phyloP scores from a whole-genome alignment of 2,797 vertebrate genomes.

The Gallirallus australis region DNA sequence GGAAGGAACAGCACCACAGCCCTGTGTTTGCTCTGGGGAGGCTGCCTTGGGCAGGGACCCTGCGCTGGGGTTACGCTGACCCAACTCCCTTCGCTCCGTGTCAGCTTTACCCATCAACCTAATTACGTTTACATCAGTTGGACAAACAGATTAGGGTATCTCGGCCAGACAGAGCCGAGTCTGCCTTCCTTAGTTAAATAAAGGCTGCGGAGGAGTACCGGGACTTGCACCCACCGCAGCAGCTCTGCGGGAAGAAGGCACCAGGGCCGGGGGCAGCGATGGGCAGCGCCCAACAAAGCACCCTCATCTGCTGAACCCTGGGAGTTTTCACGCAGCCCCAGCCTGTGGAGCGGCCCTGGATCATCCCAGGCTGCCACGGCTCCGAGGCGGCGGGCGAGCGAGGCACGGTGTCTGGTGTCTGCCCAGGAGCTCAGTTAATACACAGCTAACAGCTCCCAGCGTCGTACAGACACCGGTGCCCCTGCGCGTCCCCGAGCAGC shows the following conservation, averaged over 20 bases:
- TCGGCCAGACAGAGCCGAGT: neutral
- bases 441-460: rapidly evolving
- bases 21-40: neutral
- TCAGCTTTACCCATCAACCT: neutral
- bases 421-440: neutral
- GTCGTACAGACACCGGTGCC: rapidly evolving
- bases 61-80: neutral
- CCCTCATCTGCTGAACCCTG: neutral
- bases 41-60: neutral
- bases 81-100: neutral
- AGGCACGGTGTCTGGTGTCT: neutral
- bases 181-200: neutral
- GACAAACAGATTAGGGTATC: neutral
- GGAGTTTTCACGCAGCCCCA: neutral
- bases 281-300: neutral
- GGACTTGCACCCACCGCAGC: neutral
- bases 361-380: neutral
- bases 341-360: too few relatives aligned
- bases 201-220: neutral
- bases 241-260: neutral
- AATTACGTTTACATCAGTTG: neutral
- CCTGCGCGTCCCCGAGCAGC: rapidly evolving
- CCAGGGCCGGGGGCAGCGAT: neutral
- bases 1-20: neutral
- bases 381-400: neutral